These are phyloP conservation scores for Pseudonaja textilis DNA, from an alignment of 2,113 vertebrate genomes.

Conservation along the genomic window DNA sequence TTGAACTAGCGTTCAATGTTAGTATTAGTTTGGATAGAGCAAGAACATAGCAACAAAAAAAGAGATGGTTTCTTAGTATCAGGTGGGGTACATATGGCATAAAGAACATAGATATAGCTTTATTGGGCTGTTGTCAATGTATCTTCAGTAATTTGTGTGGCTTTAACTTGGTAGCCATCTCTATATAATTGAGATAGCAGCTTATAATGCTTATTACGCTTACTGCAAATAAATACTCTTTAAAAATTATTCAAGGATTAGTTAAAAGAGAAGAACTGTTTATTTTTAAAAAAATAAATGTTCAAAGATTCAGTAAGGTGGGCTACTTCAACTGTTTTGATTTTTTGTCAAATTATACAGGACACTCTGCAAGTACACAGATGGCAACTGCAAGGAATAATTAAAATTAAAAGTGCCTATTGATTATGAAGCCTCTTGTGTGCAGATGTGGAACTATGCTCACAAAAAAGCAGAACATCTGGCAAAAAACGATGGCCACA, in stretches of 20 bases:
- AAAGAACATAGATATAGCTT: not conserved
- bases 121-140: not conserved
- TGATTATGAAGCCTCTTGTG: constrained; percentile 19
- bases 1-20: too few species aligned
- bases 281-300: not conserved
- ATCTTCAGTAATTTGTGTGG: not conserved
- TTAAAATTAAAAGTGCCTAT: constrained; percentile 14
- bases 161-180: not conserved
- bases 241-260: not conserved
- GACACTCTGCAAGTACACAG: not conserved
- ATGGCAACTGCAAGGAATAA: constrained; percentile 3
- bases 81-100: not conserved
- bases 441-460: not conserved
- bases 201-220: not conserved
- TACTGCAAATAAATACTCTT: not conserved
- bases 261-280: not conserved
- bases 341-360: not conserved
- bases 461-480: not conserved
- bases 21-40: not conserved
- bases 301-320: not conserved
- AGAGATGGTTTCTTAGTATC: not conserved
- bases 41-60: not conserved
- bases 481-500: constrained; percentile 23
- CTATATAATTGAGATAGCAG: not conserved
- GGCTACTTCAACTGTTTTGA: not conserved